These are phyloP conservation scores for Cydia pomonella DNA, from an alignment of 1,140 invertebrate genomes.

Conservation along the genomic window DNA sequence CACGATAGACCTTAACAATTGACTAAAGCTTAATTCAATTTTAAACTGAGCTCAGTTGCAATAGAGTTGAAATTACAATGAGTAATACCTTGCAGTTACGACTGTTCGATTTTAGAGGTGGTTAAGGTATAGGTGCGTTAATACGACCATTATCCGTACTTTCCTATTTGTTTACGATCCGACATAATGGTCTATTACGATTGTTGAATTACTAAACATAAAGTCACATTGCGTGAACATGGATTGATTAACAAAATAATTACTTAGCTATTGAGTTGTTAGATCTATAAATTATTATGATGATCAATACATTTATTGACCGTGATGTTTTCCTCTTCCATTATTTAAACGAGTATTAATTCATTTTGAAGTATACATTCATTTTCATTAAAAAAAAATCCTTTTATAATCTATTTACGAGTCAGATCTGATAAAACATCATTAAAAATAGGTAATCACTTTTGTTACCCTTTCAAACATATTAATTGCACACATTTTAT, in stretches of 20 bases:
- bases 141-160: constrained; percentile 57
- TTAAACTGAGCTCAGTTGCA: neutral
- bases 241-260: constrained; percentile 48
- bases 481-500: neutral
- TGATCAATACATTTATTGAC: neutral
- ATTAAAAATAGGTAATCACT: no score
- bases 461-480: no score
- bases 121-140: constrained; percentile 42
- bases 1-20: constrained; percentile 1
- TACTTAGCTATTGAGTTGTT: constrained; percentile 31
- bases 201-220: constrained; percentile 53
- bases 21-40: neutral
- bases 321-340: neutral
- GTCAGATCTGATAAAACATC: no score
- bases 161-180: constrained; percentile 66
- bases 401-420: no score
- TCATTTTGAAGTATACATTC: neutral
- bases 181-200: constrained; percentile 62
- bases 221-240: constrained; percentile 27
- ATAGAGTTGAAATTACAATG: neutral
- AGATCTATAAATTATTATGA: neutral
- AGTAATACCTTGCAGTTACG: neutral
- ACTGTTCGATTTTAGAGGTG: neutral
- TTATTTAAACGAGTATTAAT: neutral
- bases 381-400: neutral